Percentiles rank a stretch among this genome's conserved stretches.
Evolutionary conservation across 2,113 vertebrate genomes (phyloP).

Genomic region (Pimephales promelas): DNA sequence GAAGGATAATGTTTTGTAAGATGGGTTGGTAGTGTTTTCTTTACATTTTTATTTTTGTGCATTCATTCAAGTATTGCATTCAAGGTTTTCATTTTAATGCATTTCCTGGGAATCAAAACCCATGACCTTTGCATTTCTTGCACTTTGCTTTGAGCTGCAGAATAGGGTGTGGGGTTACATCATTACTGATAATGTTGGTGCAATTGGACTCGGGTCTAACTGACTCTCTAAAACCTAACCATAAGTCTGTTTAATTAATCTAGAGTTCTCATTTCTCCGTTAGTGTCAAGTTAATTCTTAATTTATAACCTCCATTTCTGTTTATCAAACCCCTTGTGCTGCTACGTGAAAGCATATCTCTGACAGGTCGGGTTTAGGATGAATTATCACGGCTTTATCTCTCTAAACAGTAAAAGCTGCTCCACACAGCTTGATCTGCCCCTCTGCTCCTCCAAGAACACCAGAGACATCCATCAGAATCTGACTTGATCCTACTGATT

Average conservation of each 20-base stretch:
- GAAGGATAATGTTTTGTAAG: not conserved
- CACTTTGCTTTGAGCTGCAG: not conserved
- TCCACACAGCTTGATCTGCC: not conserved
- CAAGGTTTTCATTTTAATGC: not conserved
- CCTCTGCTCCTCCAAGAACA: constrained; percentile 38
- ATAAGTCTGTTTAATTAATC: constrained; percentile 74
- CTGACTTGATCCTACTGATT: constrained; percentile 19
- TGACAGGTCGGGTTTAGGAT: constrained; percentile 38
- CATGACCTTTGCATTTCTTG: not conserved
- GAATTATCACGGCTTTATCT: constrained; percentile 47
- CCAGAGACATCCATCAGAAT: constrained; percentile 39
- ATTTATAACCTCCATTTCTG: constrained; percentile 69
- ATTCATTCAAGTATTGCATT: constrained; percentile 9
- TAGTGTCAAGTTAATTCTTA: constrained; percentile 63
- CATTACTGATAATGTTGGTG: not conserved
- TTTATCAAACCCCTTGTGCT: constrained; percentile 39
- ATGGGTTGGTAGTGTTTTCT: not conserved
- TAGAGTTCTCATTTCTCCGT: constrained; percentile 70
- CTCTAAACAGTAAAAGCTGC: constrained; percentile 42
- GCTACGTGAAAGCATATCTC: constrained; percentile 20
- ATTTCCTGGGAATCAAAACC: not conserved
- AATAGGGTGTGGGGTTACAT: not conserved
- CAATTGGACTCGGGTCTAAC: not conserved
- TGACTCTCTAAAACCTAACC: constrained; percentile 36
- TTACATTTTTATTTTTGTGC: not conserved